Conservation (phyloP, 1,140 invertebrate genomes). For the Tetraneura akinire region DNA sequence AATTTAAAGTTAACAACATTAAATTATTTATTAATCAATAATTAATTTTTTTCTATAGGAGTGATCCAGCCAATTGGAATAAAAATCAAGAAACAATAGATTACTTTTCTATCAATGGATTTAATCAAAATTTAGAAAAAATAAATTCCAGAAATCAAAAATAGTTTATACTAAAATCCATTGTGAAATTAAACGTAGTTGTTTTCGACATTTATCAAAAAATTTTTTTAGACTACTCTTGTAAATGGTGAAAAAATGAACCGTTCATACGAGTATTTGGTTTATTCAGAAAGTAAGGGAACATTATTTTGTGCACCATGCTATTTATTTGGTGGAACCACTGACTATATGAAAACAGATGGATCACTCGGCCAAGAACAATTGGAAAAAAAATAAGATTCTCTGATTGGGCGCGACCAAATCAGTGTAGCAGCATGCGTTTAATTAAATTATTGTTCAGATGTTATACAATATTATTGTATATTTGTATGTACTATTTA, state of each 20-base stretch:
- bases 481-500: too few relatives aligned
- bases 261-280: slow-evolving; percentile 54
- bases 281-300: slow-evolving; percentile 56
- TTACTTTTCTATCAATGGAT: slow-evolving; percentile 18
- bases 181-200: neutral
- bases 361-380: too few relatives aligned
- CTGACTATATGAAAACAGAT: too few relatives aligned
- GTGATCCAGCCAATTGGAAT: neutral
- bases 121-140: neutral
- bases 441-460: too few relatives aligned
- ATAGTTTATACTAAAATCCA: slow-evolving; percentile 43
- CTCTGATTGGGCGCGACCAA: too few relatives aligned
- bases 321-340: slow-evolving; percentile 54
- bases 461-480: too few relatives aligned
- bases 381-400: too few relatives aligned
- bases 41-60: neutral
- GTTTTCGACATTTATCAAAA: slow-evolving; percentile 53
- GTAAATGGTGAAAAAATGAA: slow-evolving; percentile 54
- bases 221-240: slow-evolving; percentile 54
- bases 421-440: too few relatives aligned
- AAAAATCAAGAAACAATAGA: neutral
- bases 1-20: too few relatives aligned
- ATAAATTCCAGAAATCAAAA: slow-evolving; percentile 49
- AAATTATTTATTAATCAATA: too few relatives aligned
- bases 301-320: slow-evolving; percentile 56